Evolutionary conservation across 2,797 vertebrate species (phyloP).

Genomic region (Thamnophis elegans): DNA sequence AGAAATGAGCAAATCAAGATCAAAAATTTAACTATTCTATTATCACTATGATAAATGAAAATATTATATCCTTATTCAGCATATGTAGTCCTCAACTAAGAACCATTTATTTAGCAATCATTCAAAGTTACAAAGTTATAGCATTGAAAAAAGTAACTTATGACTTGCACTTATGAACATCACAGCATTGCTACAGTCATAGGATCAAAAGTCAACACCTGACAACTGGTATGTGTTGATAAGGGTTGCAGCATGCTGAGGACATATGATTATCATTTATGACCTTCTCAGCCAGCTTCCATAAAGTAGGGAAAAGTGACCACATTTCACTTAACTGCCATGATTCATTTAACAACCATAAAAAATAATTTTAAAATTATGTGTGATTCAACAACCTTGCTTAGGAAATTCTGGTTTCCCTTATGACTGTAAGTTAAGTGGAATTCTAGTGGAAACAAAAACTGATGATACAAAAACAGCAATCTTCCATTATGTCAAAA

Average conservation of each 20-base stretch:
- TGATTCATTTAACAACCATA: background rate
- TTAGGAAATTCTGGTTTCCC: background rate
- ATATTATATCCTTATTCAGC: background rate
- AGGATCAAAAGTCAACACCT: background rate
- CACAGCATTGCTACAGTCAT: background rate
- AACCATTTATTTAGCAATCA: background rate
- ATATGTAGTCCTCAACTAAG: background rate
- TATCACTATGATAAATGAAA: background rate
- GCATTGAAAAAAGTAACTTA: background rate
- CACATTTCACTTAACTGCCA: background rate
- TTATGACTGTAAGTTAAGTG: background rate
- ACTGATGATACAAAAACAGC: background rate
- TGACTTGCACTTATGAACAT: background rate
- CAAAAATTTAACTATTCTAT: background rate
- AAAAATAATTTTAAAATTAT: background rate
- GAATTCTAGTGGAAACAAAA: background rate
- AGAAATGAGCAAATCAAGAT: background rate
- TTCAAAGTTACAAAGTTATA: background rate
- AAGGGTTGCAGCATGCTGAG: background rate
- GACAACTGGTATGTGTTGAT: background rate
- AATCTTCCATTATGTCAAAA: background rate
- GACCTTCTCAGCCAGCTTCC: background rate
- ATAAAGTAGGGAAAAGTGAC: background rate
- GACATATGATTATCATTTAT: background rate
- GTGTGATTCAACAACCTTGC: background rate